Evolutionary conservation across 2,888 invertebrate genomes (phyloP), one percentile per base, ranked within the genome.

Genomic region (Odontomyia ornata): DNA sequence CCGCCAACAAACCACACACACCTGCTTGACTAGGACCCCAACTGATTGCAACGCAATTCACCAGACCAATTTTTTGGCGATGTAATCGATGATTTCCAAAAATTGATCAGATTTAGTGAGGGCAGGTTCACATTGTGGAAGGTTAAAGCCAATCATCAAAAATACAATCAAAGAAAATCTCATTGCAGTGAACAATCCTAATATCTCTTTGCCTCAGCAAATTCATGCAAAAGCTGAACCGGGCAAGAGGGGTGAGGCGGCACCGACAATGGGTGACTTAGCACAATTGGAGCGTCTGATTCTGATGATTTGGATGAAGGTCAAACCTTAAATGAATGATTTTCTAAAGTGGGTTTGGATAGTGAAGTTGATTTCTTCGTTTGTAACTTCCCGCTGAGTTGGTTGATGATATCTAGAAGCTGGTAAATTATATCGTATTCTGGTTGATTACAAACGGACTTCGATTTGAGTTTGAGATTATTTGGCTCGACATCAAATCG

Each of bases 51-150:
- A 11, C 21, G 65, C 21, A 65, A 65, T 36, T 65, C 36, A 36
- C n/a, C 18, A 13, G 30, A 28, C 36, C 36, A 36, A 65, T 65
- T 36, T 36, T 36, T 64, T 28, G 5, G 18, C 36, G n/a, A 65
- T 18, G 36, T 36, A 65, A 65, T 65, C 65, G 65, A 64, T 64
- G 64, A 65, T 65, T 65, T 65, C 65, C 65, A 65, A 65, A 65
- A 65, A 65, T 65, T 65, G 65, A 65, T 65, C 65, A 36, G 65
- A 65, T 65, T 36, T n/a, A 28, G 25, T 25, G 64, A 30, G 13
- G 64, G 30, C 64, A 64, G 64, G 30, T 64, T 13, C 64, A 36
- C 21, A 15, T 65, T 65, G n/a, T 36, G 36, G 27, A 65, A 65
- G 36, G 65, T 36, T 65, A 5, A 60, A 60, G 18, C 13, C 25